A percentile compares a stretch with the other conserved stretches of the same genome.
Evolutionary conservation across 2,797 vertebrate genomes (phyloP).

Genomic region (Coracias cyanogaster): DNA sequence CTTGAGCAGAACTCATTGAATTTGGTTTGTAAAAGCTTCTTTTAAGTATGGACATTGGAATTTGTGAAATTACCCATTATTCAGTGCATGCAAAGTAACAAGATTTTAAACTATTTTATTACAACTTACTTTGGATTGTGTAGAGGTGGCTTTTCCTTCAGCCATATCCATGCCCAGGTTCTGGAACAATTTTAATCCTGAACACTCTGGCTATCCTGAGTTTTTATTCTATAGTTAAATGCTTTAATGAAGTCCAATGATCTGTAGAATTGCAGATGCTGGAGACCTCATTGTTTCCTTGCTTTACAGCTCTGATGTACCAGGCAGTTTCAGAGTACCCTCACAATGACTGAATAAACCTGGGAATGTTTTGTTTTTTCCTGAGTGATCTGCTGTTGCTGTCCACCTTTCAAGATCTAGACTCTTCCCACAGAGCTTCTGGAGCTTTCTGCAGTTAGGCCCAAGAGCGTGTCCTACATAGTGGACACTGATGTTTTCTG

Average conservation of each 20-base stretch:
- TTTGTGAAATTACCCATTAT: constrained; percentile 58
- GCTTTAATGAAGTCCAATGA: not conserved
- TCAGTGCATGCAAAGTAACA: not conserved
- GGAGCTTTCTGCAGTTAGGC: not conserved
- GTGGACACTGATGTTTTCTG: not conserved
- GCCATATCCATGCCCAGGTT: not conserved
- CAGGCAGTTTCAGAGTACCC: not conserved
- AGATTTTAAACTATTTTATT: not conserved
- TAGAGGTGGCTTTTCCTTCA: not conserved
- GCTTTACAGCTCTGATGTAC: not conserved
- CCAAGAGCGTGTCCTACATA: not conserved
- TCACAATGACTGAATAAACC: not conserved
- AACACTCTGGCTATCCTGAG: not conserved
- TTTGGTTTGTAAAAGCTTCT: constrained; percentile 49
- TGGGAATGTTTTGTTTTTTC: not conserved
- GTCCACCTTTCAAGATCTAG: not conserved
- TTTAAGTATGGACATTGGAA: not conserved
- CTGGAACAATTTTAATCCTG: not conserved
- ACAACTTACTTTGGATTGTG: not conserved
- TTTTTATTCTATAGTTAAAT: not conserved
- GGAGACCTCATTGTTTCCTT: not conserved
- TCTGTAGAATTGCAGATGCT: not conserved
- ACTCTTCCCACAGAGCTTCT: not conserved
- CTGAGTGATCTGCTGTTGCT: not conserved
- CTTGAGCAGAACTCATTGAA: constrained; percentile 61